These are phyloP conservation scores for Atta colombica DNA, from an alignment of 1,140 invertebrate species.

Conservation along the genomic window DNA sequence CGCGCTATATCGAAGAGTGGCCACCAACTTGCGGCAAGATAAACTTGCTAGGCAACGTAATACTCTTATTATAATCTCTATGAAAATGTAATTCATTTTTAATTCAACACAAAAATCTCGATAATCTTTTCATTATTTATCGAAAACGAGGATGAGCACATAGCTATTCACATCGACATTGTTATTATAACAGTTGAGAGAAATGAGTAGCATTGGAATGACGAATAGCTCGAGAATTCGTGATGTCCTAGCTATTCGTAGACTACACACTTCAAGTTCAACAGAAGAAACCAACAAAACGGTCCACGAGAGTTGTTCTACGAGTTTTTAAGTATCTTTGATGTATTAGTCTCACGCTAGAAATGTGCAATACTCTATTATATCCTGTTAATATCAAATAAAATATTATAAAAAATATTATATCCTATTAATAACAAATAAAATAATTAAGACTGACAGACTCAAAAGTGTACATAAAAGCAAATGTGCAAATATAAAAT, in stretches of 20 bases:
- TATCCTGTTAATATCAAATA: background rate
- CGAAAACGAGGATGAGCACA: background rate
- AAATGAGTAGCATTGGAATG: background rate
- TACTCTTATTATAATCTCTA: slow-evolving; percentile 3
- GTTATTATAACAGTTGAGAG: slow-evolving; percentile 41
- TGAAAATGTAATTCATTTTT: background rate
- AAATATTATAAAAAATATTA: background rate
- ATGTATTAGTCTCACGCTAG: background rate
- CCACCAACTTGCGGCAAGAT: slow-evolving; percentile 47
- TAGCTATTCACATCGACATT: background rate
- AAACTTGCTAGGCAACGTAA: slow-evolving; percentile 20
- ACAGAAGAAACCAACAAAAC: background rate
- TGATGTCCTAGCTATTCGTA: slow-evolving; percentile 7
- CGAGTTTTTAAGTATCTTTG: background rate
- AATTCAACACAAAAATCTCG: background rate
- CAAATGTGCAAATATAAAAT: background rate
- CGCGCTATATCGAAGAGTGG: slow-evolving; percentile 17
- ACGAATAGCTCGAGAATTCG: slow-evolving; percentile 46
- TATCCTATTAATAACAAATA: background rate
- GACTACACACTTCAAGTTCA: slow-evolving; percentile 33
- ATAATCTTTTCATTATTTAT: slow-evolving; percentile 12
- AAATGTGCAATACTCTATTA: background rate
- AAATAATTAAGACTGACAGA: background rate
- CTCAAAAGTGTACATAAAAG: background rate
- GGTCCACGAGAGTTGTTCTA: background rate